Conservation (phyloP, 2,113 vertebrate species). For the Chaetura pelagica region DNA sequence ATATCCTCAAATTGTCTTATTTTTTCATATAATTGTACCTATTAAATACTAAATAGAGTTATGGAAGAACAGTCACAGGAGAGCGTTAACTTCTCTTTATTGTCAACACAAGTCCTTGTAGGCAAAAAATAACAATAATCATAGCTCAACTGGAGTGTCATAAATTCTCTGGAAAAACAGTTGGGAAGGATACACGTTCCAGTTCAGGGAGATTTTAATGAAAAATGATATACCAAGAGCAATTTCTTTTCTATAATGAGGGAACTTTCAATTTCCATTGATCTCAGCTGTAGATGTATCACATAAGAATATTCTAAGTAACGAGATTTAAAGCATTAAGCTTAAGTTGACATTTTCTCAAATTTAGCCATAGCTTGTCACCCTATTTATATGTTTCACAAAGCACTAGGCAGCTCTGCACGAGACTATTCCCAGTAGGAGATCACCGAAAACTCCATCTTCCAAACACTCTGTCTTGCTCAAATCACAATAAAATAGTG, state of each 20-base stretch:
- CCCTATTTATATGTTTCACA: constrained; percentile 30
- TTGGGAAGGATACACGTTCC: not conserved
- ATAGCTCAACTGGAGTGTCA: not conserved
- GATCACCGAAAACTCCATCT: not conserved
- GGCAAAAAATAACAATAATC: not conserved
- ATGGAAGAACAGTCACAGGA: not conserved
- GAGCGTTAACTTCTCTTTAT: not conserved
- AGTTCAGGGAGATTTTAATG: constrained; percentile 23
- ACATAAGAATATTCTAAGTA: constrained; percentile 20
- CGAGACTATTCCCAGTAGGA: not conserved
- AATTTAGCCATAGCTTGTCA: constrained; percentile 49
- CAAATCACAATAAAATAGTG: not conserved
- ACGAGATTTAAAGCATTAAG: constrained; percentile 43
- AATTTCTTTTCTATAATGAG: constrained; percentile 38
- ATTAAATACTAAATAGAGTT: not conserved
- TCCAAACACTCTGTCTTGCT: not conserved
- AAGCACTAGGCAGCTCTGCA: constrained; percentile 2
- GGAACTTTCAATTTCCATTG: constrained; percentile 35
- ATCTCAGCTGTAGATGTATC: constrained; percentile 38
- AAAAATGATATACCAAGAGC: constrained; percentile 27
- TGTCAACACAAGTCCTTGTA: not conserved
- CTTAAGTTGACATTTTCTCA: constrained; percentile 32
- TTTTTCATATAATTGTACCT: not conserved
- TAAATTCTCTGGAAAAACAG: constrained; percentile 8
- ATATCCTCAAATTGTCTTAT: not conserved